Evolutionary conservation across 2,797 vertebrate species (phyloP), one percentile per base, ranked within the genome.

Genomic region (Intellagama lesueurii): DNA sequence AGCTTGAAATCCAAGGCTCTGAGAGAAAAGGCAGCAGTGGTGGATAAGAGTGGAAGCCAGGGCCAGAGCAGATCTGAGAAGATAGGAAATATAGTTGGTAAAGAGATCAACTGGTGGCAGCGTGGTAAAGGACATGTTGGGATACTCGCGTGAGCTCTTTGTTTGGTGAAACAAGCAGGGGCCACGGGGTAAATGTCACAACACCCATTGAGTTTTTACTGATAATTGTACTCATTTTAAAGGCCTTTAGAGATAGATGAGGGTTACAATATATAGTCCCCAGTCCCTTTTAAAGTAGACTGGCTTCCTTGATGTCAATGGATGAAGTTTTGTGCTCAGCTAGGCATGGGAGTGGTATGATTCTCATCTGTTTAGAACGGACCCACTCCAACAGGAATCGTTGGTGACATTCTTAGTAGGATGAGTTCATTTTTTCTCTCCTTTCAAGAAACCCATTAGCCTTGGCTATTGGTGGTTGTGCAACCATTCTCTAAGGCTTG

Each of bases 281-380:
- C 87, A 78, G 90, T 90, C 91, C 92, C 92, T 78, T 92, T 92
- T 92, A 79, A 2, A 70, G 66, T 83, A 85, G 88, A 90, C 83
- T 90, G 87, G 83, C 92, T 92, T 92, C 83, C 88, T 90, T 87
- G 87, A 86, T 90, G 83, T 11, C 81, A 90, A 93, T 90, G 72
- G 35, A 8, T 66, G 85, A 49, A 75, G 83, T 86, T 92, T 88
- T 12, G 17, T 64, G 1, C 0, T 73, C 64, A 9, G 30, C 81
- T 44, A 83, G 87, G 82, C 70, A 47, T 49, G 56, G 83, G 66
- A n/a, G n/a, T 70, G 77, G 9, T 73, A 83, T 83, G 60, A 68
- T 81, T 90, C 47, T 28, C 2, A 9, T 60, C 75, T 56, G 8
- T 73, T 78, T 28, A 78, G 60, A 68, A 8, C 75, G 80, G 84